These are phyloP conservation scores for Acrobasis repandana DNA, from an alignment of 2,888 invertebrate genomes.

Conservation along the genomic window DNA sequence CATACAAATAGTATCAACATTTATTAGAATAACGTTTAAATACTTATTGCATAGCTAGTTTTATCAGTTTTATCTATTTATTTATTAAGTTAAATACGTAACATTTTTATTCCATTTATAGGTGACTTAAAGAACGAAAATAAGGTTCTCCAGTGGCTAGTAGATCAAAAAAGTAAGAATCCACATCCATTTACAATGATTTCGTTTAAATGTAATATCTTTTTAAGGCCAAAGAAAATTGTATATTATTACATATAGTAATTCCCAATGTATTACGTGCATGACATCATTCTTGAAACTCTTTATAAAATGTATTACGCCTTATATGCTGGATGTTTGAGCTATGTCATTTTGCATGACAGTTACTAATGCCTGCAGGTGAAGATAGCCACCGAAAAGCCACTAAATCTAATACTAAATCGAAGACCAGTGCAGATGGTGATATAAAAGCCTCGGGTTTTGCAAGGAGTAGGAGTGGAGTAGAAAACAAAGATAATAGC, in stretches of 20 bases:
- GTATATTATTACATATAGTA: constrained; percentile 46
- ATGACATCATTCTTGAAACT: constrained; percentile 78
- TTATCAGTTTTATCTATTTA: no score
- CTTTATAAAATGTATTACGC: constrained; percentile 61
- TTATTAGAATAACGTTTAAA: no score
- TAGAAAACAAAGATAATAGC: constrained; percentile 41
- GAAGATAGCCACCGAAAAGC: constrained; percentile 79
- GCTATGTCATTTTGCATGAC: constrained; percentile 84
- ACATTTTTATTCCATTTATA: constrained; percentile 75
- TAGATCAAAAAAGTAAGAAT: constrained; percentile 97
- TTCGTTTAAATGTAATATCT: constrained; percentile 46
- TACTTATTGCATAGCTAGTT: no score
- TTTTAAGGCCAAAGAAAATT: constrained; percentile 48
- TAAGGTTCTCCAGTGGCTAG: constrained; percentile 97
- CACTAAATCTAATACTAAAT: constrained; percentile 73
- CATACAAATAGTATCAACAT: no score
- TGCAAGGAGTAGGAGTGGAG: constrained; percentile 45
- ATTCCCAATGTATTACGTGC: constrained; percentile 68
- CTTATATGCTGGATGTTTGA: constrained; percentile 81
- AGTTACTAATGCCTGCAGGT: constrained; percentile 84
- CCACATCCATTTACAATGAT: constrained; percentile 80
- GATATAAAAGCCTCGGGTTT: constrained; percentile 66
- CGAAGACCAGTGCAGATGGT: constrained; percentile 80
- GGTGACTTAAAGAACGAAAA: constrained; percentile 97
- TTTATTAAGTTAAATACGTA: neutral